Evolutionary conservation across 2,888 invertebrate species (phyloP), one percentile per base, ranked within the genome.

Genomic region (Acrocyrtus sp.): DNA sequence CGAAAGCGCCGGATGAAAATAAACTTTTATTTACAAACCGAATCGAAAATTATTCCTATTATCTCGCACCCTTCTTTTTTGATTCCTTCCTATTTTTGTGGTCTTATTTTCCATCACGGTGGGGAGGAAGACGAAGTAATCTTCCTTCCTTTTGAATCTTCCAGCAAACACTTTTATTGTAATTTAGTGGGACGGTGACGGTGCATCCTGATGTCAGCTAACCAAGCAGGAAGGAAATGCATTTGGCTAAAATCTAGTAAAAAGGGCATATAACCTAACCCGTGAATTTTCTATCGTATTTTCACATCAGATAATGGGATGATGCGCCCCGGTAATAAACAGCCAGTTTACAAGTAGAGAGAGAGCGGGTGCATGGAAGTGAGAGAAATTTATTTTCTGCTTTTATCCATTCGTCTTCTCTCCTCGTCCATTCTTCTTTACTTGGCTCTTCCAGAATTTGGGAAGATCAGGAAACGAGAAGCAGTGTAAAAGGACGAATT

Each of bases 1-100:
- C n/a, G n/a, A n/a, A n/a, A 34, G 34, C 12, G 5, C 12, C 34
- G 12, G 6, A 34, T 8, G 34, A 34, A 34, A 34, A n/a, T n/a
- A n/a, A 34, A 27, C 39, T 54, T 61, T 61, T 69, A 69, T 61
- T 61, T 69, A 60, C 61, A 61, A 61, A 61, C 68, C 54, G 51
- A 53, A 60, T 54, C 53, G 53, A 53, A 60, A 61, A 60, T 69
- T 34, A 34, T 34, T 53, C 27, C 19, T 51, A 56, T 58, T 53
- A 21, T 45, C 45, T 43, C 43, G 21, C 17, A 24, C 21, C 29
- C 43, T 65, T 47, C 47, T 51, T 29, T n/a, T n/a, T n/a, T n/a
- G n/a, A n/a, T n/a, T n/a, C 34, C 34, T 34, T 34, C 34, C 34
- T 34, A 34, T 34, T 34, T 12, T 34, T 29, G 8, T n/a, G 17